A percentile compares a stretch with the other conserved stretches of the same genome.
These are phyloP conservation scores for Uromys caudimaculatus DNA, from an alignment of 2,797 vertebrate genomes.

Conservation along the genomic window DNA sequence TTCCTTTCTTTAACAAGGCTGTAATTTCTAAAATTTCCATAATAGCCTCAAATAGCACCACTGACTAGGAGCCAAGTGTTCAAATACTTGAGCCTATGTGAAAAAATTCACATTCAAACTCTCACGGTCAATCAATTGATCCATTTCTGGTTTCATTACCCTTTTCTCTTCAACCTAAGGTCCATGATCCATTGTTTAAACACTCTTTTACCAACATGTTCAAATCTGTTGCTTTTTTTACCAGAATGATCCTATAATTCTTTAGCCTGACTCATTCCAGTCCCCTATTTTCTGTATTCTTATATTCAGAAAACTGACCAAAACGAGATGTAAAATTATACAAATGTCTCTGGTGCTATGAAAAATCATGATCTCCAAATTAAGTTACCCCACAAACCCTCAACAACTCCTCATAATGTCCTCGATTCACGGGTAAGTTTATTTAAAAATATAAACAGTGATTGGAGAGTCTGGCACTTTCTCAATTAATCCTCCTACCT, in stretches of 20 bases:
- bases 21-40: background rate
- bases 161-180: background rate
- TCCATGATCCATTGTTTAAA: conserved; percentile 21
- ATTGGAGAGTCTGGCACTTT: background rate
- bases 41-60: background rate
- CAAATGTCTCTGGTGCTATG: background rate
- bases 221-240: background rate
- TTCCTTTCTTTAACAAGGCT: background rate
- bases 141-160: conserved; percentile 21
- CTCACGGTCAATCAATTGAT: background rate
- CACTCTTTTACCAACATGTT: conserved; percentile 12
- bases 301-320: background rate
- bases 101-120: background rate
- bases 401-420: background rate
- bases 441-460: background rate
- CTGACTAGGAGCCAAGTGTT: background rate
- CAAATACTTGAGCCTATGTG: background rate
- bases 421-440: background rate
- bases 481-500: background rate
- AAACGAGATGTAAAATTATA: conserved; percentile 14
- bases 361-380: background rate
- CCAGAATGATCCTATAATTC: background rate
- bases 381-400: background rate
- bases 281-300: conserved; percentile 11
- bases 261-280: conserved; percentile 36